phyloP scores from a whole-genome alignment of 2,797 vertebrate species.

The Sitta carolinensis region DNA sequence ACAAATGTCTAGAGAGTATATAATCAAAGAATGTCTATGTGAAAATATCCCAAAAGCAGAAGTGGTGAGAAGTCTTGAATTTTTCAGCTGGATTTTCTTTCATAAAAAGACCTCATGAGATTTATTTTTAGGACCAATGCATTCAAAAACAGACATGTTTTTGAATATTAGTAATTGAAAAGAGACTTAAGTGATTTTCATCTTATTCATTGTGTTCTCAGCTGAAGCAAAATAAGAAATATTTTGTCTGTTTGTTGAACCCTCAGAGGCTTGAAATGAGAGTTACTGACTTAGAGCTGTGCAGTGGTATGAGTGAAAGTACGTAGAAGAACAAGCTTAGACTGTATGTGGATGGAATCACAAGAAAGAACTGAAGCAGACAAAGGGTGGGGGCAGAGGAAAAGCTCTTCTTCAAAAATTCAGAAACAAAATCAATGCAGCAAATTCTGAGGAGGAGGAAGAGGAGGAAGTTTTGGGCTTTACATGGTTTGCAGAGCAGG shows the following conservation, averaged over 20 bases:
- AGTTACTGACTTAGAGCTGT: not conserved
- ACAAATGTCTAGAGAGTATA: not conserved
- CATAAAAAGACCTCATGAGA: not conserved
- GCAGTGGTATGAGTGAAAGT: not conserved
- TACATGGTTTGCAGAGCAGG: not conserved
- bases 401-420: not conserved
- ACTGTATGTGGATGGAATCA: not conserved
- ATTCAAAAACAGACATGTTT: not conserved
- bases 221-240: not conserved
- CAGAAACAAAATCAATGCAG: not conserved
- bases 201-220: not conserved
- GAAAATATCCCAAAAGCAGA: not conserved
- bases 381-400: not conserved
- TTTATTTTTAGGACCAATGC: not conserved
- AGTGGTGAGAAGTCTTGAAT: not conserved
- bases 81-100: not conserved
- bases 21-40: not conserved
- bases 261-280: not conserved
- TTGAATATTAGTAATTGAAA: not conserved
- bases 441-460: not conserved
- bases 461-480: not conserved
- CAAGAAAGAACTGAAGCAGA: not conserved
- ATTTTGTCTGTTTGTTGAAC: not conserved
- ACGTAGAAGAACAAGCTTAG: not conserved
- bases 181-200: not conserved